Percentiles rank a stretch among this genome's conserved stretches.
These are phyloP conservation scores for Leptosomus discolor DNA, from an alignment of 2,113 vertebrate species.

Conservation along the genomic window DNA sequence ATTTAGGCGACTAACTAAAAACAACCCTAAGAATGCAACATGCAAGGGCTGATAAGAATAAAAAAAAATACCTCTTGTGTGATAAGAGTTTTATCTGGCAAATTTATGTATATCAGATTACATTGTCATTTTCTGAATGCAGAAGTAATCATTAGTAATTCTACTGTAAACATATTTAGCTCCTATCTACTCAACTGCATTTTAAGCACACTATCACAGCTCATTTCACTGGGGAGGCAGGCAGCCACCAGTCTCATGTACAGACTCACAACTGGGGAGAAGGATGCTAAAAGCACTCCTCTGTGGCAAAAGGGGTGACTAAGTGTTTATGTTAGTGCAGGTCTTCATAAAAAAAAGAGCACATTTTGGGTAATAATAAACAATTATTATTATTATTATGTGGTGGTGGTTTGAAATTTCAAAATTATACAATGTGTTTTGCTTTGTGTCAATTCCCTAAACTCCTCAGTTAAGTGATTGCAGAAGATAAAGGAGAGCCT, in stretches of 20 bases:
- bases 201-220: neutral
- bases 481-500: neutral
- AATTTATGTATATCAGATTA: neutral
- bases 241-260: neutral
- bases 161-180: neutral
- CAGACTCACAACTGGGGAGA: neutral
- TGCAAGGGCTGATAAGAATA: neutral
- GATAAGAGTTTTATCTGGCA: neutral
- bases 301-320: neutral
- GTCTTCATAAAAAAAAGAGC: neutral
- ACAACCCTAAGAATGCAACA: neutral
- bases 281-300: neutral
- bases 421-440: neutral
- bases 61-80: neutral
- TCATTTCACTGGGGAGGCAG: neutral
- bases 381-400: neutral
- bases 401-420: neutral
- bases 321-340: neutral
- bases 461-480: neutral
- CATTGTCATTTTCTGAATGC: neutral
- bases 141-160: neutral
- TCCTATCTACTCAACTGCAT: neutral
- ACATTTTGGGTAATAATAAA: neutral
- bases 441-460: neutral
- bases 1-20: neutral